Evolutionary conservation across 1,140 invertebrate genomes (phyloP), one percentile per base, ranked within the genome.

Genomic region (Rhagoletis pomonella): DNA sequence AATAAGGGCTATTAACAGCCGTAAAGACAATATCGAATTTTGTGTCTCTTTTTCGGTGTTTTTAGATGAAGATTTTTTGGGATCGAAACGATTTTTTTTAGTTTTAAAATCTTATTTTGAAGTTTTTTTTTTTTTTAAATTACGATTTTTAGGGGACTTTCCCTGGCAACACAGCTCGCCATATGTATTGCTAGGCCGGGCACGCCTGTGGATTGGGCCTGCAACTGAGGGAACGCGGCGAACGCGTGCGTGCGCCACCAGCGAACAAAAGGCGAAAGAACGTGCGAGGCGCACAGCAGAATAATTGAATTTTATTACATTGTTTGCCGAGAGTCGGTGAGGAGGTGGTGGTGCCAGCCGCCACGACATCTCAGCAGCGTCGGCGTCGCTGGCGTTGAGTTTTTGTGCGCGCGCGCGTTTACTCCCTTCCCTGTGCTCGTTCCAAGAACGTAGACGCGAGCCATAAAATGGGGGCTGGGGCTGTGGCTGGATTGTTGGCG

Each of bases 281-380:
- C 92, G 89, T 92, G 91, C 90, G 92, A 92, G 91, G 91, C 91
- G 91, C 89, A 91, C 88, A 90, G 87, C 90, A 92, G 90, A 92
- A 92, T 92, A 92, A 92, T 92, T 92, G 91, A 92, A 92, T 92
- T 92, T 92, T 92, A 92, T 92, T 92, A 92, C 91, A 92, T 92
- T 92, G 91, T 91, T 92, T 92, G 91, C 88, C 90, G 90, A 90
- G 91, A 81, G 85, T 77, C 17, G 64, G 64, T 69, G 60, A 60
- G 77, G 55, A 69, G 67, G 42, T n/a, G 39, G 1, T 3, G 67
- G 17, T 17, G 60, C 60, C 17, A 39, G 67, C 42, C 67, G 10
- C 42, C 9, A 0, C 42, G 42, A 9, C 10, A 44, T 47, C 29
- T 87, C 87, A 85, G 81, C 87, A 81, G 67, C 87, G 64, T 12